Evolutionary conservation across 2,888 invertebrate genomes (phyloP).

Genomic region (Invenusta paracnida): DNA sequence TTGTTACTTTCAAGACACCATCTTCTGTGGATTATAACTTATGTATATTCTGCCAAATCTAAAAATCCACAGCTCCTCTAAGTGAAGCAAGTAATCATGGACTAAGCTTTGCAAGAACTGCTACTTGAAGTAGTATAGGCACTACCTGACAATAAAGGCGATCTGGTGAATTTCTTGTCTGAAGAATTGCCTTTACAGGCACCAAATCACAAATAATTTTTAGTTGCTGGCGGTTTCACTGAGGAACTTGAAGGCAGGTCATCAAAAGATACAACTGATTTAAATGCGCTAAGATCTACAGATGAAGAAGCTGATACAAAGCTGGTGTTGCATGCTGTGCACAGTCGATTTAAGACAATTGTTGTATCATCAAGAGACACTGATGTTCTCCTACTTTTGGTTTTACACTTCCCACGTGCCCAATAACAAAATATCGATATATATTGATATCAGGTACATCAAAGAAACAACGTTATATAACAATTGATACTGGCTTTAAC

Average conservation of each 20-base stretch:
- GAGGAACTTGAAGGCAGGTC: conserved; percentile 2
- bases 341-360: conserved; percentile 6
- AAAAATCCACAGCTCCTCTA: not conserved
- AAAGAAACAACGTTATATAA: not conserved
- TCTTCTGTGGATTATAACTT: not conserved
- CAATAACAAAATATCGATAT: not conserved
- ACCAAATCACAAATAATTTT: not conserved
- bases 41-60: not conserved
- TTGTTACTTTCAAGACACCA: not conserved
- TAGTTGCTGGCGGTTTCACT: conserved; percentile 6
- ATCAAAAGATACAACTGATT: conserved; percentile 2
- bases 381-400: conserved; percentile 10
- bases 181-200: conserved; percentile 4
- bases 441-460: not conserved
- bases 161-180: not conserved
- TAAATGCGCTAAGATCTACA: not conserved
- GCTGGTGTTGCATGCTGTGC: conserved; percentile 4
- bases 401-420: conserved; percentile 22
- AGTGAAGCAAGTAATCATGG: not conserved
- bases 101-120: not conserved
- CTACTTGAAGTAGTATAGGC: not conserved
- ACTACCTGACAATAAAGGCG: not conserved
- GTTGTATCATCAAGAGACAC: conserved; percentile 7
- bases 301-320: conserved; percentile 13
- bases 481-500: not conserved